Percentiles rank a stretch among this genome's conserved stretches.
phyloP scores from a whole-genome alignment of 2,113 vertebrate genomes.

The Myotis brandtii region DNA sequence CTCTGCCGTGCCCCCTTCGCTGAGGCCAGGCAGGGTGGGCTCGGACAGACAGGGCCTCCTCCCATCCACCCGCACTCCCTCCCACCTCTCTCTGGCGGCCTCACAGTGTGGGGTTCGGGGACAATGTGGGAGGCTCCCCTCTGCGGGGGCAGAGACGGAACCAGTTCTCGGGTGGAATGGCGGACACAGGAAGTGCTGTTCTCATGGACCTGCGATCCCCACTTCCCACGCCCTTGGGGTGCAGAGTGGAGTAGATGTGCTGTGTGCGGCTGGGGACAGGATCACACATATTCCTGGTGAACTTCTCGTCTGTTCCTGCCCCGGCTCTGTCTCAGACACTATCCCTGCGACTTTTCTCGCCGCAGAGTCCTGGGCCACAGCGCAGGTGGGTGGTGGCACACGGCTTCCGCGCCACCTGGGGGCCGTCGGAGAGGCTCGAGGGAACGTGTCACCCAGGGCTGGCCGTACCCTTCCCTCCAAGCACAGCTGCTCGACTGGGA shows the following conservation, averaged over 20 bases:
- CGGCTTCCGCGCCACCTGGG: too few species aligned
- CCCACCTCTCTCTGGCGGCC: background rate
- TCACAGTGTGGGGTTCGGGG: background rate
- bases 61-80: background rate
- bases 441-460: background rate
- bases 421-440: background rate
- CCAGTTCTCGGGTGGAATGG: background rate
- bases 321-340: background rate
- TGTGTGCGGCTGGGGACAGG: too few species aligned
- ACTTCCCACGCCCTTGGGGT: too few species aligned
- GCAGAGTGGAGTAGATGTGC: too few species aligned
- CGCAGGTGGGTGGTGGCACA: background rate
- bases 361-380: background rate
- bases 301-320: background rate
- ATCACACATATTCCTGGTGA: background rate
- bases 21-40: background rate
- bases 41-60: too few species aligned
- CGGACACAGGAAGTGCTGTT: background rate
- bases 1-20: background rate
- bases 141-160: background rate
- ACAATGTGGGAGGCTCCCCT: background rate
- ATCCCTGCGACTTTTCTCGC: too few species aligned
- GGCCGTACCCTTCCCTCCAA: background rate
- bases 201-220: background rate
- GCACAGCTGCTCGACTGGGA: background rate